These are phyloP conservation scores for Rhinichthys osculus DNA, from an alignment of 2,797 vertebrate genomes.

Conservation along the genomic window DNA sequence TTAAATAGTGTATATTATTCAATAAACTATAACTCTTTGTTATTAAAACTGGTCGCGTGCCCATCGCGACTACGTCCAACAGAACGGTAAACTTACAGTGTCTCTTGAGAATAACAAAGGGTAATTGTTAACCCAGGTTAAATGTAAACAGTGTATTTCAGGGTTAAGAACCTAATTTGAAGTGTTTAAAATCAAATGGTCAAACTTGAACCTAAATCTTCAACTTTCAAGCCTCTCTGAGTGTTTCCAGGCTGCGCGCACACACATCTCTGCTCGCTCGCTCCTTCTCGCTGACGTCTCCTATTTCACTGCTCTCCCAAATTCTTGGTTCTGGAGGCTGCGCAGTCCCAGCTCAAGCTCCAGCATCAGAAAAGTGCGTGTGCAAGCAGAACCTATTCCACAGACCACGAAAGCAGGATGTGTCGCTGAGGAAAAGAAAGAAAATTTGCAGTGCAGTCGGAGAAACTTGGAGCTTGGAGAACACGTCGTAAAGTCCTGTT, in stretches of 20 bases:
- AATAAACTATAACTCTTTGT: too few species aligned
- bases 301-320: slow-evolving; percentile 57
- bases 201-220: not conserved
- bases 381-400: slow-evolving; percentile 74
- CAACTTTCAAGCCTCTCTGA: not conserved
- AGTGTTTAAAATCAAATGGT: not conserved
- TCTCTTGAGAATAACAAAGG: not conserved
- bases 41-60: not conserved
- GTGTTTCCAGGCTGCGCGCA: not conserved
- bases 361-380: slow-evolving; percentile 69
- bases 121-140: too few species aligned
- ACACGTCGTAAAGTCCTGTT: slow-evolving; percentile 36
- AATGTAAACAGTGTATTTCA: not conserved
- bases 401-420: slow-evolving; percentile 71
- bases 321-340: slow-evolving; percentile 35
- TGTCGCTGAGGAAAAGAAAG: slow-evolving; percentile 69
- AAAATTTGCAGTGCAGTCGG: slow-evolving; percentile 52
- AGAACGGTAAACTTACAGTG: not conserved
- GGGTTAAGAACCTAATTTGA: not conserved
- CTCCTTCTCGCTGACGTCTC: slow-evolving; percentile 47
- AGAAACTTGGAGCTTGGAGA: slow-evolving; percentile 54
- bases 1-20: too few species aligned
- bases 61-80: not conserved
- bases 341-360: slow-evolving; percentile 24
- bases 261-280: slow-evolving; percentile 1